Evolutionary conservation across 2,113 vertebrate genomes (phyloP).

Genomic region (Albula goreensis): DNA sequence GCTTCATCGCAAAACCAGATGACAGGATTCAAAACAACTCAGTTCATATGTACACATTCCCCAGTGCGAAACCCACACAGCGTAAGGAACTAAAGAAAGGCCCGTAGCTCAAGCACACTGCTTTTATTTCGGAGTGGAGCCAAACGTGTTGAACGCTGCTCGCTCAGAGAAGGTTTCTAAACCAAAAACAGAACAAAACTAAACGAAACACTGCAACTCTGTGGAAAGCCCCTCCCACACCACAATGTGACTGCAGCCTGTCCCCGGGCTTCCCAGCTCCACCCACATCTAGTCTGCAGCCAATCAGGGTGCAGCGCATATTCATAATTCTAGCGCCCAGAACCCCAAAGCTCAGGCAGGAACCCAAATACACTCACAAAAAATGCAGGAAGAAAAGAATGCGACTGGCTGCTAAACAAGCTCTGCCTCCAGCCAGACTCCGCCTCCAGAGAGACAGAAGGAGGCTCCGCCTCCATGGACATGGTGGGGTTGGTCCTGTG

Average conservation of each 20-base stretch:
- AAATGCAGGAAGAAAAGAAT: neutral
- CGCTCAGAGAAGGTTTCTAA: neutral
- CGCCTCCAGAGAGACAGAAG: neutral
- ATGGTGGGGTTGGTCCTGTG: neutral
- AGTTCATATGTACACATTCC: conserved; percentile 1
- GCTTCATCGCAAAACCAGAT: neutral
- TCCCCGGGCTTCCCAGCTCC: neutral
- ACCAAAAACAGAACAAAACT: conserved; percentile 6
- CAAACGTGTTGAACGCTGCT: neutral
- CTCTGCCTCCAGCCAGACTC: neutral
- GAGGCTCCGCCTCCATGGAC: neutral
- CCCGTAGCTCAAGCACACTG: neutral
- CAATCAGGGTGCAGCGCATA: neutral
- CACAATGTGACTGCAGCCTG: neutral
- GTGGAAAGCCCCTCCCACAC: neutral
- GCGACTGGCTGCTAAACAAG: neutral
- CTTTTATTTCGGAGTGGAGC: no score
- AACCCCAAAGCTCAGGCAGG: no score
- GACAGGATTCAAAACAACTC: neutral
- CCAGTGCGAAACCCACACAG: neutral
- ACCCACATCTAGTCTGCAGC: neutral
- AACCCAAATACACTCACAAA: no score
- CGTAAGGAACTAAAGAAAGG: neutral
- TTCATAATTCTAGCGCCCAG: no score
- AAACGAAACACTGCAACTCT: neutral